A percentile compares a stretch with the other conserved stretches of the same genome.
Evolutionary conservation across 2,888 invertebrate species (phyloP).

Genomic region (Cecidostiba fungosa): DNA sequence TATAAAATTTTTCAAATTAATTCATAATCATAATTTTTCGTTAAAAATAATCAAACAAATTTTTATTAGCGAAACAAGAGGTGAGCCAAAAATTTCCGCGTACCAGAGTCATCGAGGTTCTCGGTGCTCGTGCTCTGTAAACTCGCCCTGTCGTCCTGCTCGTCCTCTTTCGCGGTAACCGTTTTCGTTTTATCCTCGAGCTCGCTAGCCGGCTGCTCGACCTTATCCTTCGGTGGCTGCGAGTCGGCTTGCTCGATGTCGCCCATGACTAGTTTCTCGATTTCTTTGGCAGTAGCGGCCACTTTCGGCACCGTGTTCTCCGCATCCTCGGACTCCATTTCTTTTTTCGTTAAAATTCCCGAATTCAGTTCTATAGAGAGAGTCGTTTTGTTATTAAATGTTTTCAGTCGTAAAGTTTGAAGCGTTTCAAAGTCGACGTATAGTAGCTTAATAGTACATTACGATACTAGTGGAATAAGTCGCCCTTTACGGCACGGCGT

Average conservation of each 20-base stretch:
- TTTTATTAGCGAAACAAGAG: neutral
- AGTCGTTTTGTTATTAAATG: too few species aligned
- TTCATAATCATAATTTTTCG: neutral
- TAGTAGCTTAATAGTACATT: too few species aligned
- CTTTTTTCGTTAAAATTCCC: conserved; percentile 64
- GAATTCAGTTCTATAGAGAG: conserved; percentile 27
- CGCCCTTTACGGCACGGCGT: too few species aligned
- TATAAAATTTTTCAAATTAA: neutral
- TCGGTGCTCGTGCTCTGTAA: conserved; percentile 38
- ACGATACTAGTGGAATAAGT: too few species aligned
- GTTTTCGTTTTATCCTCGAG: conserved; percentile 36
- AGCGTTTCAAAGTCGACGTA: too few species aligned
- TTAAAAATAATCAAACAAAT: neutral
- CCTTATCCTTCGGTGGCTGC: conserved; percentile 68
- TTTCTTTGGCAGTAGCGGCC: conserved; percentile 80
- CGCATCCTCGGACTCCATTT: conserved; percentile 70
- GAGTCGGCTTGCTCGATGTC: conserved; percentile 74
- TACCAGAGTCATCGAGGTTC: conserved; percentile 49
- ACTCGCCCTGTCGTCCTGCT: conserved; percentile 56
- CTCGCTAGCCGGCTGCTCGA: conserved; percentile 32
- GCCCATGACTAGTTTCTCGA: conserved; percentile 80
- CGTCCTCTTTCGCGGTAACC: conserved; percentile 61
- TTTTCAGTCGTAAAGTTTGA: too few species aligned
- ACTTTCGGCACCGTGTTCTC: conserved; percentile 78
- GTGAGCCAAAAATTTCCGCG: neutral